Base-by-base conservation (phyloP, 2,888 invertebrate genomes). In the Pilophorus perplexus region DNA sequence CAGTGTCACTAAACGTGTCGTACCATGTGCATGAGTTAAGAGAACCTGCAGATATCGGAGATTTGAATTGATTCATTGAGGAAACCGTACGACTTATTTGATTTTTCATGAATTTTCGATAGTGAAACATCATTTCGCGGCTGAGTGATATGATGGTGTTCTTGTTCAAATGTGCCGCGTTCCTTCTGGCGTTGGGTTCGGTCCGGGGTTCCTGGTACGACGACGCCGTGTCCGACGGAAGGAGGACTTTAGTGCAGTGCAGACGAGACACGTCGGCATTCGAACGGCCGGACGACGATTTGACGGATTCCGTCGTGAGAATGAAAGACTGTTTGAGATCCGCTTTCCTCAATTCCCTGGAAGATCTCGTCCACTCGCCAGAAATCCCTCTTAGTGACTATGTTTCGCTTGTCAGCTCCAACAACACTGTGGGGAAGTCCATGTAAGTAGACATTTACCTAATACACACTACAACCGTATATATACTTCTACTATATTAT, bases 141-240 rank as follows among this genome's bases (percentile, higher is more conserved):
- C n/a, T n/a, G n/a, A n/a, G n/a, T n/a, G n/a, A n/a, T n/a, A n/a
- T 10, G 22, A 46, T 46, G 46, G 46, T 28, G 52, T 25, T 22
- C 8, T 16, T 52, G 3, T 28, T 52, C 5, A 27, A 52, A 28
- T 52, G 18, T 16, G 28, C 16, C 6, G 16, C 16, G 2, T 27
- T 52, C 3, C n/a, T n/a, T n/a, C n/a, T n/a, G n/a, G n/a, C n/a
- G n/a, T n/a, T n/a, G n/a, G n/a, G n/a, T n/a, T n/a, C n/a, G n/a
- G n/a, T n/a, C n/a, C n/a, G n/a, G n/a, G n/a, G n/a, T n/a, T n/a
- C 65, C 6, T 68, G 68, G 68, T 52, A 50, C 52, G 23, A 27
- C 3, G 65, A 66, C 12, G 1, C 52, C 6, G 10, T 60, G 10
- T 25, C 44, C 22, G 48, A 18, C 42, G 42, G 59, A n/a, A 65